Evolutionary conservation across 2,797 vertebrate species (phyloP), one percentile per base, ranked within the genome.

Genomic region (Cheirogaleus major): DNA sequence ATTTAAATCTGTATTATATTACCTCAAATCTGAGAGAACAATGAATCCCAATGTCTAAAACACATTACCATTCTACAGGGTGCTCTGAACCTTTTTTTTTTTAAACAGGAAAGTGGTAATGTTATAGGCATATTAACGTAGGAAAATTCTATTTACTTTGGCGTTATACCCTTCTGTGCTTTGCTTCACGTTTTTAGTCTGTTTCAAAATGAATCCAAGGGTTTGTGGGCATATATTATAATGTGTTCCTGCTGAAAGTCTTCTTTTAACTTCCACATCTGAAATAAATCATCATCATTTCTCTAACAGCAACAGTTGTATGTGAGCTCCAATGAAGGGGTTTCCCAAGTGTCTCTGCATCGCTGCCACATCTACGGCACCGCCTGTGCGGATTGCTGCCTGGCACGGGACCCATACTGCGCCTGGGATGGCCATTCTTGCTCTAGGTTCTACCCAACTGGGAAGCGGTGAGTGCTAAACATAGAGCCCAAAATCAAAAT

Each of bases 391-490:
- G 99, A 99, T 98, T 99, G 99, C 98, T 99, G 99, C 98, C 99
- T 99, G 0, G 99, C 99, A 48, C 98, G 99, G 69, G 99, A 99
- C 93, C 99, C 99, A 0, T 99, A 99, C 98, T 99, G 99, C 0
- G 99, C 99, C 96, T 99, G 99, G 99, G 99, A 99, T 7, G 99
- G 99, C 41, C 99, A 98, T 93, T 99, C 99, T 97, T 99, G 99
- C 98, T 99, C 99, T 12, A 99, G 99, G 90, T 99, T 99, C 98
- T 99, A 99, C 87, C 99, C 99, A 81, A 99, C 99, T 1, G 99
- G 99, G 25, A 99, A 99, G 98, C 99, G 99, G 99, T 99, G 52
- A 98, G 98, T 94, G 22, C 35, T n/a, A 2, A 57, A n/a, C 38
- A 27, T 32, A 52, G n/a, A 32, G 13, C n/a, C 59, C 23, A 23